Percentiles rank a stretch among this genome's conserved stretches.
Conservation (phyloP, 2,797 vertebrate genomes). For the Mormyrops attenuatus region DNA sequence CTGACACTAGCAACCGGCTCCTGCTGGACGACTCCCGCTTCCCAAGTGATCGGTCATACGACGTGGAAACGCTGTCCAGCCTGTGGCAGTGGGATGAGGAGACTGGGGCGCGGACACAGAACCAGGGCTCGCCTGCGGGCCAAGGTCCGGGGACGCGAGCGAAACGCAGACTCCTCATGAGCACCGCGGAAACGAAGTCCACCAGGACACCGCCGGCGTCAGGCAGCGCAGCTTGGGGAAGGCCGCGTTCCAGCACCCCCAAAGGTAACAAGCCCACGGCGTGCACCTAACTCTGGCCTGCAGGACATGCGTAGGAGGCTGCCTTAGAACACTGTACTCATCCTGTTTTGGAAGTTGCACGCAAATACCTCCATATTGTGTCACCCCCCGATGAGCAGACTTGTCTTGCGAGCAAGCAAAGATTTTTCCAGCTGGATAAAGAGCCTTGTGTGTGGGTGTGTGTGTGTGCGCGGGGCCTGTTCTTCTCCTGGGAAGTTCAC, state of each 20-base stretch:
- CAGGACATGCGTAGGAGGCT: background rate
- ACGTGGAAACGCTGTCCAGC: constrained; percentile 55
- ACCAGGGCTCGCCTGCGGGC: constrained; percentile 40
- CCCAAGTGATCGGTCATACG: constrained; percentile 55
- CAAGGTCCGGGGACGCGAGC: constrained; percentile 44
- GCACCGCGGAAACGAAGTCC: constrained; percentile 26
- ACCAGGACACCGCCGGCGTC: background rate
- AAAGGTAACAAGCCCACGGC: constrained; percentile 43
- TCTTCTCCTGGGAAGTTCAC: background rate
- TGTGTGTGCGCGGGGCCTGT: background rate
- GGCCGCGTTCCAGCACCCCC: constrained; percentile 38
- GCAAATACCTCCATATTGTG: background rate
- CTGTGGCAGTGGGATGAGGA: constrained; percentile 48
- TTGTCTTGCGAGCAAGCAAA: background rate
- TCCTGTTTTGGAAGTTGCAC: constrained; percentile 4
- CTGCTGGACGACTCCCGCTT: constrained; percentile 17
- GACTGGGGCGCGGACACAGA: background rate
- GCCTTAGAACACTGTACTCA: background rate
- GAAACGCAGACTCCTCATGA: constrained; percentile 63
- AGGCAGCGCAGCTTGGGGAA: background rate
- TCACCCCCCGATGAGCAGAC: background rate
- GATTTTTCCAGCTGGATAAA: background rate
- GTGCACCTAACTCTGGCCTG: background rate
- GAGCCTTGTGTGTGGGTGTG: background rate
- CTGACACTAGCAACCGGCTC: constrained; percentile 36